phyloP scores from a whole-genome alignment of 2,113 vertebrate species.

The pig (Sus scrofa) region T2T-Sscrofa CM000824.6:106847501-106848000 shows the following conservation, averaged over 20 bases:
- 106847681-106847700: slow-evolving; percentile 13
- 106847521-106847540: slow-evolving; percentile 1
- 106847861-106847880: slow-evolving; percentile 28
- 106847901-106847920: neutral
- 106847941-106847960: slow-evolving; percentile 36
- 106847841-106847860: neutral
- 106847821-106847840: neutral
- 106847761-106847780: neutral
- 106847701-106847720: slow-evolving; percentile 11
- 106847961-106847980: neutral
- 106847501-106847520: neutral
- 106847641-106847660: neutral
- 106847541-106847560: neutral
- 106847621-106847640: slow-evolving; percentile 50
- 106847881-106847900: neutral
- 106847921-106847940: neutral
- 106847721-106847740: neutral
- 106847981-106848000: neutral
- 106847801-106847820: slow-evolving; percentile 16
- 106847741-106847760: neutral
- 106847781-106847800: neutral
- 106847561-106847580: neutral
- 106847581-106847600: neutral
- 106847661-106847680: slow-evolving; percentile 31
- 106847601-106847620: slow-evolving; percentile 27